Percentiles rank a stretch among this genome's conserved stretches.
Conservation (phyloP, 2,113 vertebrate genomes). For the Geococcyx californianus region DNA sequence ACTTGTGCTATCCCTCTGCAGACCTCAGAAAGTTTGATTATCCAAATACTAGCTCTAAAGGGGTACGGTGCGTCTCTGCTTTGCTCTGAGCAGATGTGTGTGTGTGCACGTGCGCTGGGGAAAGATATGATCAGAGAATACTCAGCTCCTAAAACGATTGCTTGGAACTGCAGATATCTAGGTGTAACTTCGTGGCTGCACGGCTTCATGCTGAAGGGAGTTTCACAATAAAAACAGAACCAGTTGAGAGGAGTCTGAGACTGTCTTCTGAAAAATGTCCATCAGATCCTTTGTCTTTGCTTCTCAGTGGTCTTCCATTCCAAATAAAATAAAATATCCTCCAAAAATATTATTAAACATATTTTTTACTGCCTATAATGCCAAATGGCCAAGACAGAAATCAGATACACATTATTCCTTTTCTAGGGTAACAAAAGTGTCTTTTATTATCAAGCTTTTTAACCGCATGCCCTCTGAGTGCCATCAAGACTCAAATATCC, state of each 20-base stretch:
- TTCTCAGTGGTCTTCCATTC: neutral
- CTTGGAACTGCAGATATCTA: neutral
- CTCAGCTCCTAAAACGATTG: neutral
- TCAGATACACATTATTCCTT: accelerated
- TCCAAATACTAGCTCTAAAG: neutral
- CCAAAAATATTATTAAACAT: neutral
- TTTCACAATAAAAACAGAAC: neutral
- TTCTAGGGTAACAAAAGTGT: neutral
- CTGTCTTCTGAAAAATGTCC: neutral
- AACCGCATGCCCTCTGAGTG: neutral
- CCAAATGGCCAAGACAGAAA: neutral
- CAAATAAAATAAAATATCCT: neutral
- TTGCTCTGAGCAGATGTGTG: neutral
- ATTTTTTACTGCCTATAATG: neutral
- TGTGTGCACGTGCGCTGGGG: neutral
- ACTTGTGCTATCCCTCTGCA: neutral
- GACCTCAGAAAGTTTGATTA: neutral
- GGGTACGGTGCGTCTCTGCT: accelerated
- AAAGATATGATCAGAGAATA: neutral
- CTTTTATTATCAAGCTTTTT: neutral
- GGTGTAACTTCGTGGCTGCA: neutral
- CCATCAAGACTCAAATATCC: neutral
- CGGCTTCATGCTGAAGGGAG: neutral
- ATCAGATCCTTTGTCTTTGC: neutral
- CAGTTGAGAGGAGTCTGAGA: neutral